Evolutionary conservation across 1,140 invertebrate species (phyloP).

Genomic region (Leguminivora glycinivorella): DNA sequence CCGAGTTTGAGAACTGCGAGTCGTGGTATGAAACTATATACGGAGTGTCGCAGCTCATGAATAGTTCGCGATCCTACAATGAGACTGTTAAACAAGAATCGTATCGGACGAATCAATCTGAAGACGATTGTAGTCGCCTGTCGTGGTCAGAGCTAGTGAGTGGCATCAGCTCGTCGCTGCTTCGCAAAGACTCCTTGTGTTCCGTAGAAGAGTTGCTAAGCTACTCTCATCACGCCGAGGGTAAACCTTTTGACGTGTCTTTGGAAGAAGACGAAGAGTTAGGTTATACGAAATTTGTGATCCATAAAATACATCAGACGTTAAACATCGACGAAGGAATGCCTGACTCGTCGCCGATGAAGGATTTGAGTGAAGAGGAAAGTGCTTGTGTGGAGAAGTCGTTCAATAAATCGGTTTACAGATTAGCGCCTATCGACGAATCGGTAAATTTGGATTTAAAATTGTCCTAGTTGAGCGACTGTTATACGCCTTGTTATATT

Average conservation of each 20-base stretch:
- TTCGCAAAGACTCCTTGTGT: conserved; percentile 38
- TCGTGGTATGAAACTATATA: conserved; percentile 70
- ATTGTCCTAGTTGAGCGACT: not conserved
- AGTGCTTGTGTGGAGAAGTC: conserved; percentile 37
- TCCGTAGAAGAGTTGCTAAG: conserved; percentile 55
- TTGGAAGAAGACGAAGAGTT: conserved; percentile 48
- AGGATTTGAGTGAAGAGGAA: conserved; percentile 49
- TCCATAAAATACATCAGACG: conserved; percentile 60
- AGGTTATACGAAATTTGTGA: conserved; percentile 59
- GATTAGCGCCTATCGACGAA: conserved; percentile 56
- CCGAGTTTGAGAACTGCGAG: conserved; percentile 43
- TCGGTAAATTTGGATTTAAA: conserved; percentile 50
- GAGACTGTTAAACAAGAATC: conserved; percentile 31
- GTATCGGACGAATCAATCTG: conserved; percentile 15
- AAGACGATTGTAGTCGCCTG: conserved; percentile 25
- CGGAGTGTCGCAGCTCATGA: conserved; percentile 57
- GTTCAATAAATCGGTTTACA: conserved; percentile 53
- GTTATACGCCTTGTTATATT: no score
- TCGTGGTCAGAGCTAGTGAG: conserved; percentile 65
- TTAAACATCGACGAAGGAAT: conserved; percentile 51
- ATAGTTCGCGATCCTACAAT: conserved; percentile 33
- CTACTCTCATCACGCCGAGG: conserved; percentile 46
- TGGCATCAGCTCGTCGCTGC: conserved; percentile 47
- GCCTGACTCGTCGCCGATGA: conserved; percentile 63
- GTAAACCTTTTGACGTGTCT: conserved; percentile 44